A percentile compares a stretch with the other conserved stretches of the same genome.
Conservation (phyloP, 1,140 invertebrate species). For the Caenorhabditis elegans region DNA sequence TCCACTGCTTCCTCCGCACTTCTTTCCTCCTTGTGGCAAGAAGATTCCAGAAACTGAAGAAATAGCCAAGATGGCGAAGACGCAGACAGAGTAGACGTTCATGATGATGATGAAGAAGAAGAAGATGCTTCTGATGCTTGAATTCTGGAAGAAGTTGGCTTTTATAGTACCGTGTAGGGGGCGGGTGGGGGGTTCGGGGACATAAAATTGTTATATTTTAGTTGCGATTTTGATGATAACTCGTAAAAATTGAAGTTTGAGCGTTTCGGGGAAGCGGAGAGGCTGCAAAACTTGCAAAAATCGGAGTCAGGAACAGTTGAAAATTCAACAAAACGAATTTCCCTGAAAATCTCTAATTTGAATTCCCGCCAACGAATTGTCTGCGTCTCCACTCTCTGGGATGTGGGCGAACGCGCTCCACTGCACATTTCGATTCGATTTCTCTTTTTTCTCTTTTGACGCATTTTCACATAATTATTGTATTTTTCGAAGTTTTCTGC, state of each 20-base stretch:
- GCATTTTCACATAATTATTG: not conserved
- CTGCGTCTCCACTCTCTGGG: not conserved
- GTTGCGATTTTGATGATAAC: too few relatives aligned
- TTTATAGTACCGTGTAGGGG: too few relatives aligned
- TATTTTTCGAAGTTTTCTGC: too few relatives aligned
- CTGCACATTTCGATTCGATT: not conserved
- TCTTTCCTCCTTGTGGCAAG: not conserved
- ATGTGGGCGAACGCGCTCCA: not conserved
- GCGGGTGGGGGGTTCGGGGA: too few relatives aligned
- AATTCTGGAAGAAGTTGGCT: too few relatives aligned
- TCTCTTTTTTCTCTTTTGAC: not conserved
- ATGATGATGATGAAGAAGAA: not conserved
- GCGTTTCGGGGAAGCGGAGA: too few relatives aligned
- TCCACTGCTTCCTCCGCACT: not conserved
- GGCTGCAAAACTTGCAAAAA: not conserved
- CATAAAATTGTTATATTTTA: too few relatives aligned
- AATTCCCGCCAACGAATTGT: not conserved
- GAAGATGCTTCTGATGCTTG: not conserved
- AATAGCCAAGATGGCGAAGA: not conserved
- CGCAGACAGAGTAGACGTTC: not conserved
- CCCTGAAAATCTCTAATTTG: too few relatives aligned
- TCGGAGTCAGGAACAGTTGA: too few relatives aligned
- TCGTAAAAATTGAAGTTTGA: too few relatives aligned
- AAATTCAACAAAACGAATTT: too few relatives aligned
- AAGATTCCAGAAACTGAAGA: constrained; percentile 1